Evolutionary conservation across 1,140 invertebrate genomes (phyloP).

Genomic region (Antheraea mylitta): DNA sequence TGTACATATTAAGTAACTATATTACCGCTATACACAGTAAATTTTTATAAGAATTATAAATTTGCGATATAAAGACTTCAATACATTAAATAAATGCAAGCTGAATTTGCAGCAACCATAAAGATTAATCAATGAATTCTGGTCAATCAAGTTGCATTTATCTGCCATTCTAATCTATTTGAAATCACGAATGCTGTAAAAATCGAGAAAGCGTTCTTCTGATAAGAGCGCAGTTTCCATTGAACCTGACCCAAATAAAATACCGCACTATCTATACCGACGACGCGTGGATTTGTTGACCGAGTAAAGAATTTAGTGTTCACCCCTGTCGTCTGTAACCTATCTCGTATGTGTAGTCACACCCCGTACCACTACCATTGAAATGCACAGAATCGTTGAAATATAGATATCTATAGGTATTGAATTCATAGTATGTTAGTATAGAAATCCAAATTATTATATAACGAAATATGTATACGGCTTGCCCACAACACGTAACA

Average conservation of each 20-base stretch:
- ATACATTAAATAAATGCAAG: too few relatives aligned
- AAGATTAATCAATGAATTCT: too few relatives aligned
- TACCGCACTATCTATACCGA: constrained; percentile 40
- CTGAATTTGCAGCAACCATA: too few relatives aligned
- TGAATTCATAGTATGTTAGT: too few relatives aligned
- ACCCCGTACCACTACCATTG: neutral
- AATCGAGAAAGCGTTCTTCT: constrained; percentile 36
- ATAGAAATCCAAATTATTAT: too few relatives aligned
- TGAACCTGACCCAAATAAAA: constrained; percentile 64
- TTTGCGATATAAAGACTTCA: too few relatives aligned
- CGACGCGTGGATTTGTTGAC: constrained; percentile 51
- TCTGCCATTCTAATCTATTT: neutral
- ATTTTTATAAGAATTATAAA: too few relatives aligned
- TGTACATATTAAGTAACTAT: too few relatives aligned
- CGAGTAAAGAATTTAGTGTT: constrained; percentile 58
- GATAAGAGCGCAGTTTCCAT: constrained; percentile 41
- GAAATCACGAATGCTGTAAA: neutral
- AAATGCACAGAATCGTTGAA: neutral
- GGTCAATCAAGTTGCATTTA: too few relatives aligned
- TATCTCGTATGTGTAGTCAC: constrained; percentile 12
- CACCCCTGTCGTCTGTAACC: constrained; percentile 39
- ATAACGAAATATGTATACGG: too few relatives aligned
- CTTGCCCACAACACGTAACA: too few relatives aligned
- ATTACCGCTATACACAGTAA: too few relatives aligned
- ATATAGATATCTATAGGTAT: neutral